Percentiles rank a stretch among this genome's conserved stretches.
phyloP scores from a whole-genome alignment of 2,113 vertebrate genomes.

The Poeciliopsis retropinna region DNA sequence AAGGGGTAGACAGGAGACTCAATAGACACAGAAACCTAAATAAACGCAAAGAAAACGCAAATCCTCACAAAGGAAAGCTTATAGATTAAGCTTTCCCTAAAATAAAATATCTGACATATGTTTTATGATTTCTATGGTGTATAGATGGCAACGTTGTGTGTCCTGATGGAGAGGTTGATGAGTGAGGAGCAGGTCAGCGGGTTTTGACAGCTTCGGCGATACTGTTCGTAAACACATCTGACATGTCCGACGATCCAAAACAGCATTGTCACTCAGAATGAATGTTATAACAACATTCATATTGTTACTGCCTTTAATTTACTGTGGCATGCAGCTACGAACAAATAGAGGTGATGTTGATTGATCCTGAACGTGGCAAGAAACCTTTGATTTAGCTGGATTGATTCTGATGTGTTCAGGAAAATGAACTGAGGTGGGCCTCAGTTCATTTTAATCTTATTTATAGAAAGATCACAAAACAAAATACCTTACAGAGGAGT shows the following conservation, averaged over 20 bases:
- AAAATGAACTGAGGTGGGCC: too few relatives aligned
- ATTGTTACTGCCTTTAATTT: constrained; percentile 16
- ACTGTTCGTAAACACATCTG: constrained; percentile 25
- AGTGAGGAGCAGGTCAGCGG: constrained; percentile 40
- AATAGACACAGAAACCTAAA: too few relatives aligned
- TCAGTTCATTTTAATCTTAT: not conserved
- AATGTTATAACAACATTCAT: constrained; percentile 13
- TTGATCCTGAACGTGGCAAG: constrained; percentile 6
- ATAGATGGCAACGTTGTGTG: too few relatives aligned
- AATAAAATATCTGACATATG: too few relatives aligned
- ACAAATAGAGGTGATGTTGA: not conserved
- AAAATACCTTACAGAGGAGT: not conserved
- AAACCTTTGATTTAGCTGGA: not conserved
- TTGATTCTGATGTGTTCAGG: not conserved
- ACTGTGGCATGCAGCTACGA: constrained; percentile 11
- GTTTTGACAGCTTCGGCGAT: constrained; percentile 45
- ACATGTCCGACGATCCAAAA: constrained; percentile 22
- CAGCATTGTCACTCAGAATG: constrained; percentile 38
- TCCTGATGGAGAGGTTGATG: not conserved
- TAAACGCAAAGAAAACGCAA: too few relatives aligned
- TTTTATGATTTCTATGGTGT: too few relatives aligned
- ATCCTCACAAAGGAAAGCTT: too few relatives aligned
- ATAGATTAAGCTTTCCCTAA: too few relatives aligned
- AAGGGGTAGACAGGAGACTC: too few relatives aligned
- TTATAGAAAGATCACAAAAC: not conserved